Base-by-base conservation (phyloP, 2,113 vertebrate species). In the Nibea albiflora region DNA sequence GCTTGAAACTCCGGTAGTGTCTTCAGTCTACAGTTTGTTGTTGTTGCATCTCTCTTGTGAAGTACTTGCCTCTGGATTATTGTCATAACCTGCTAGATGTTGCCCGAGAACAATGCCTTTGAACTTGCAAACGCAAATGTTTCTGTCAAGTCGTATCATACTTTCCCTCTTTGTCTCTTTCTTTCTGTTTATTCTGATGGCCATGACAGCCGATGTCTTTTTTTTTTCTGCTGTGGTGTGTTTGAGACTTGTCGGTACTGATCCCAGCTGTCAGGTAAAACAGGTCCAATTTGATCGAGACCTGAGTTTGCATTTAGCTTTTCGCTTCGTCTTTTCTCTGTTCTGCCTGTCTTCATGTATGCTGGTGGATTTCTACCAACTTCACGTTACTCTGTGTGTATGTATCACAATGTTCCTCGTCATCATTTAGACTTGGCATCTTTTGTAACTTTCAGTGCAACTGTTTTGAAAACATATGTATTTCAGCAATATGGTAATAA, bases 181-280 rank as follows among this genome's bases (percentile, higher is more conserved):
- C 19, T n/a, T 39, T 44, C 9, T 22, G 4, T 60, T 46, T 14
- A 26, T 54, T 24, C 5, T 31, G 56, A 64, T 16, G 6, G n/a
- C 28, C 24, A 0, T 39, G 57, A 58, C 58, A 28, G 39, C 26
- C 22, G 52, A 54, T 61, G 60, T 80, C 28, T 67, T 56, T 63
- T n/a, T n/a, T 78, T 49, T 75, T 49, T 39, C 22, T 80, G 46
- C 69, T 44, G 61, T 4, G 31, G 28, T 69, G 22, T 52, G 35
- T 78, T 83, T 79, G 16, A 76, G 57, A 28, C 52, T 31, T 47
- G 66, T 78, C 73, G 71, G 66, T 79, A 12, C 82, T 76, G 81
- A 76, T 68, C 42, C 42, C 26, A 47, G 53, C 80, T 92, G 91
- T 91, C 92, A 75, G 74, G 82, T 88, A 61, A 79, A 87, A 68